Evolutionary conservation across 37 sponge, comb jelly and placozoan genomes (phyloP).

Genomic region (Diacarnus erythraeanus): DNA sequence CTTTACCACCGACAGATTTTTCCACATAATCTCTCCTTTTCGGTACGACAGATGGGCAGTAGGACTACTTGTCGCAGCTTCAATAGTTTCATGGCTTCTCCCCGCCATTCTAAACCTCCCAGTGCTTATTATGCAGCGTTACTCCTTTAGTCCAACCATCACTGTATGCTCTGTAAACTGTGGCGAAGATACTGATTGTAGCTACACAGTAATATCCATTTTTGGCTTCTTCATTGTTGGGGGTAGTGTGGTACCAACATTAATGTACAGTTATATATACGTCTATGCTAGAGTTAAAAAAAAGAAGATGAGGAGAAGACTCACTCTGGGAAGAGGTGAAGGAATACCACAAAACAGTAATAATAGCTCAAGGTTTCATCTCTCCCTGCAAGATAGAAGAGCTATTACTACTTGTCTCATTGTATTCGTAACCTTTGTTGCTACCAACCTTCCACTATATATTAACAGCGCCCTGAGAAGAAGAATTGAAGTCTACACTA

Average conservation of each 20-base stretch:
- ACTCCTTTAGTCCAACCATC: neutral
- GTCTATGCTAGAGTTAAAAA: neutral
- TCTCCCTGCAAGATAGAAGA: neutral
- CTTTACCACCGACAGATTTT: neutral
- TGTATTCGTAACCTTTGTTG: constrained; percentile 1
- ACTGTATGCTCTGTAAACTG: constrained; percentile 11
- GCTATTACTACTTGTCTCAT: constrained; percentile 8
- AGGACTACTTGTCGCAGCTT: neutral
- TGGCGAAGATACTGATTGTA: neutral
- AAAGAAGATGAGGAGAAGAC: neutral
- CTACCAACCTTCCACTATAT: constrained; percentile 10
- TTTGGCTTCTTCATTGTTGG: neutral
- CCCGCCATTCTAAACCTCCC: neutral
- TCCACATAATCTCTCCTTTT: neutral
- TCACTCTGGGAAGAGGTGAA: neutral
- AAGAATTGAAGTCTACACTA: neutral
- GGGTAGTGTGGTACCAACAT: constrained; percentile 23
- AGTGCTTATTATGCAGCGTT: neutral
- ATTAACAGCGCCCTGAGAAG: neutral
- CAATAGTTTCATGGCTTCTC: constrained; percentile 12
- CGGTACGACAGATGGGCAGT: constrained; percentile 23
- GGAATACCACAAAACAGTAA: neutral
- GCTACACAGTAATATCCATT: neutral
- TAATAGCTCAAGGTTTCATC: neutral
- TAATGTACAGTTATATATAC: constrained; percentile 22